A percentile compares a stretch with the other conserved stretches of the same genome.
These are phyloP conservation scores for Planiliza haematocheilus DNA, from an alignment of 2,113 vertebrate species.

Conservation along the genomic window DNA sequence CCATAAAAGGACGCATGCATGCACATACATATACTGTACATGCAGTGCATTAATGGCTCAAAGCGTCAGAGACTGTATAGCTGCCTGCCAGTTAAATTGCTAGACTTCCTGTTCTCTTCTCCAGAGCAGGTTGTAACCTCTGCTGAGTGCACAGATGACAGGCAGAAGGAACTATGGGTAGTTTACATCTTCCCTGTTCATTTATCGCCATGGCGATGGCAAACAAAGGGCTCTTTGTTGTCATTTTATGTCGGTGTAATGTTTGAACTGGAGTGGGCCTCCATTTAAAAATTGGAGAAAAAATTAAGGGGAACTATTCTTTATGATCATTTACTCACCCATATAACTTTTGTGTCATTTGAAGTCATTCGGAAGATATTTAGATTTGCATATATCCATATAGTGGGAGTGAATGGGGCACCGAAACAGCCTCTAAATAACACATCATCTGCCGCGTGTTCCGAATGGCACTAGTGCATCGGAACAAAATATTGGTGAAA, in stretches of 20 bases:
- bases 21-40: neutral
- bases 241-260: neutral
- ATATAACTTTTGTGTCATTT: too few species aligned
- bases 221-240: neutral
- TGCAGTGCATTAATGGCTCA: neutral
- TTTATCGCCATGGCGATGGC: neutral
- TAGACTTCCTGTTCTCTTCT: conserved; percentile 61
- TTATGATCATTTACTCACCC: too few species aligned
- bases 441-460: too few species aligned
- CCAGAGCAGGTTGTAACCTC: conserved; percentile 28
- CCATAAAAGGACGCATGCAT: neutral
- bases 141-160: conserved; percentile 51
- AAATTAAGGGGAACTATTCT: too few species aligned
- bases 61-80: neutral
- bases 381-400: too few species aligned
- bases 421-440: too few species aligned
- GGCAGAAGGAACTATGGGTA: conserved; percentile 53
- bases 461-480: too few species aligned
- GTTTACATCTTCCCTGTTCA: conserved; percentile 32
- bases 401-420: too few species aligned
- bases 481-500: too few species aligned
- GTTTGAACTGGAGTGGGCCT: too few species aligned
- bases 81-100: conserved; percentile 38
- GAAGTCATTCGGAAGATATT: too few species aligned
- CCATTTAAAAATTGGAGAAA: too few species aligned